Conservation (phyloP, 2,797 vertebrate genomes). For the Peromyscus nudipes region DNA sequence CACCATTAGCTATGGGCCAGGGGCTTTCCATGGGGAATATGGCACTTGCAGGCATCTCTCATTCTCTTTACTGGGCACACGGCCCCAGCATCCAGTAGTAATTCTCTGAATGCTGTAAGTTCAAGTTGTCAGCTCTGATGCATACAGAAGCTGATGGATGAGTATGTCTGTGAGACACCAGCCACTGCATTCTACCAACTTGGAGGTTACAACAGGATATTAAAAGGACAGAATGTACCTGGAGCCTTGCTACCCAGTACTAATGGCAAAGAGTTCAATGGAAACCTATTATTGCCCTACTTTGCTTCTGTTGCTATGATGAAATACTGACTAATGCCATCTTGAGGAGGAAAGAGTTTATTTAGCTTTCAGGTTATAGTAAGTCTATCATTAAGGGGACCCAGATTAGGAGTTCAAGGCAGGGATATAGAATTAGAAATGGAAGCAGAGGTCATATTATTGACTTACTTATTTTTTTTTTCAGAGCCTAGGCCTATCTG, state of each 20-base stretch:
- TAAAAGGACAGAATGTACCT: not conserved
- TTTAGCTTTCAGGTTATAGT: not conserved
- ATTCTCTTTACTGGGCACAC: not conserved
- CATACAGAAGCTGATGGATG: not conserved
- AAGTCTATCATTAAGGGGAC: not conserved
- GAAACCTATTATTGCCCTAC: not conserved
- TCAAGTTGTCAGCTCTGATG: not conserved
- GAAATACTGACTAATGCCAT: not conserved
- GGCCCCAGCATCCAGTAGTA: not conserved
- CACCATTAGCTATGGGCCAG: too few species aligned
- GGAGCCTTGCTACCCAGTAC: not conserved
- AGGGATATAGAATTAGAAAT: not conserved
- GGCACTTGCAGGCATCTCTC: not conserved
- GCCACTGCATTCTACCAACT: fast-evolving
- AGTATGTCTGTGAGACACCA: not conserved
- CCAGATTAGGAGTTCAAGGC: not conserved
- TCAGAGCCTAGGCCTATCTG: not conserved
- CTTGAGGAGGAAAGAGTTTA: not conserved
- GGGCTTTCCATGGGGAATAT: not conserved
- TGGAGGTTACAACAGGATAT: not conserved
- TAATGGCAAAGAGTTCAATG: not conserved
- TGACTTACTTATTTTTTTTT: not conserved
- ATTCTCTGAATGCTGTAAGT: not conserved
- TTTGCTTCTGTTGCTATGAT: too few species aligned
- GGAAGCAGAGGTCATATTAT: not conserved